Evolutionary conservation across 1,140 invertebrate genomes (phyloP).

Genomic region (Drosophila erecta): DNA sequence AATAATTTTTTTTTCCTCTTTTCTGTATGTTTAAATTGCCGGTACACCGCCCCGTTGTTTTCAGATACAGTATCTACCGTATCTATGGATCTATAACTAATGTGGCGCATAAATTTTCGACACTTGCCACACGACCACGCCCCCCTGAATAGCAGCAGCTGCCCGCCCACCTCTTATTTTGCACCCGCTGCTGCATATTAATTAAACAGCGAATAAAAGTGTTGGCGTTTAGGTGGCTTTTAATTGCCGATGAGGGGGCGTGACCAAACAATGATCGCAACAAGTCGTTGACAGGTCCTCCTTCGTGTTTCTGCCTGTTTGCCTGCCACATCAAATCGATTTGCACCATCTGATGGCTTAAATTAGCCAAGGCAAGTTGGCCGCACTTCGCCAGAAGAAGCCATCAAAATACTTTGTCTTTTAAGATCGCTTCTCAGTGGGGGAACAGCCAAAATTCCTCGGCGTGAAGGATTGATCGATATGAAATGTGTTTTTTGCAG

Average conservation of each 20-base stretch:
- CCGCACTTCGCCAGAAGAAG: conserved; percentile 32
- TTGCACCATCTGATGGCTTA: conserved; percentile 49
- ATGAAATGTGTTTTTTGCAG: no score
- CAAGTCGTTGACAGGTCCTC: conserved; percentile 61
- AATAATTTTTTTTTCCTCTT: conserved; percentile 55
- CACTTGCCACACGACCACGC: conserved; percentile 53
- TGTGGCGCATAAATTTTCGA: conserved; percentile 71
- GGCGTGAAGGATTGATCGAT: conserved; percentile 28
- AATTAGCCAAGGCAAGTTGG: conserved; percentile 42
- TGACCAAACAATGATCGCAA: conserved; percentile 71
- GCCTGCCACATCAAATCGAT: conserved; percentile 67
- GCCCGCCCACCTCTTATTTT: conserved; percentile 32
- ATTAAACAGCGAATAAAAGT: conserved; percentile 43
- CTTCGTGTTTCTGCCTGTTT: not conserved
- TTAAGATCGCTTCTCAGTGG: conserved; percentile 26
- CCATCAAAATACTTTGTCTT: conserved; percentile 40
- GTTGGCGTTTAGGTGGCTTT: conserved; percentile 45
- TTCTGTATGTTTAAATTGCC: conserved; percentile 49
- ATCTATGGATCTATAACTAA: conserved; percentile 61
- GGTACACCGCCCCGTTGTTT: not conserved
- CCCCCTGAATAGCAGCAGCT: conserved; percentile 27
- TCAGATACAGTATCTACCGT: conserved; percentile 53
- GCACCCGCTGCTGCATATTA: conserved; percentile 65
- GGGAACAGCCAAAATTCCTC: conserved; percentile 12
- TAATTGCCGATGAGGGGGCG: conserved; percentile 56